Percentiles rank a stretch among this genome's conserved stretches.
phyloP scores from a whole-genome alignment of 2,113 vertebrate genomes.

The human region GRCh38 chr2:153473001-153473500 shows the following conservation, averaged over 20 bases:
- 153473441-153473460: neutral
- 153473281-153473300: neutral
- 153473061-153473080: too few relatives aligned
- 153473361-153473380: neutral
- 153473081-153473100: too few relatives aligned
- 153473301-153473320: neutral
- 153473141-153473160: too few relatives aligned
- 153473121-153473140: too few relatives aligned
- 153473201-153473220: neutral
- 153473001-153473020: too few relatives aligned
- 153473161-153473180: too few relatives aligned
- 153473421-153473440: slow-evolving; percentile 28
- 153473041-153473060: too few relatives aligned
- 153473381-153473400: neutral
- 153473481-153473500: neutral
- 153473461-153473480: neutral
- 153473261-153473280: slow-evolving; percentile 7
- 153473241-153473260: neutral
- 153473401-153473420: neutral
- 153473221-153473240: neutral
- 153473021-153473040: too few relatives aligned
- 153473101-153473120: too few relatives aligned
- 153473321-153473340: neutral
- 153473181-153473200: too few relatives aligned
- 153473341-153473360: neutral